Base-by-base conservation (phyloP, 37 sponge, comb jelly and placozoan genomes). In the Ephydatia muelleri region DNA sequence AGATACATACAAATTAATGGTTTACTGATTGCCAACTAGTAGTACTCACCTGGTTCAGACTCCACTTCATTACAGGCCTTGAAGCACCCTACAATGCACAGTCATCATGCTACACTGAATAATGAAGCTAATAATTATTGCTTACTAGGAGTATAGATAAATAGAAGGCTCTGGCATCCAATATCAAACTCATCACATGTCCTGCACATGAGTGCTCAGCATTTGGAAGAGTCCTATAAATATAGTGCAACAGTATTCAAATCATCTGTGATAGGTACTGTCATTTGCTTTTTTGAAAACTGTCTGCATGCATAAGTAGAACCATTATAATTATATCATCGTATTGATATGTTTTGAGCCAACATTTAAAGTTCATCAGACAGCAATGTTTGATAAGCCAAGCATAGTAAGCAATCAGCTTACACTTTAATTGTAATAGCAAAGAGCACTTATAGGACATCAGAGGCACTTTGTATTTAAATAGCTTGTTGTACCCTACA, bases 191-290 rank as follows among this genome's bases (percentile, higher is more conserved):
- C 9, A 65, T 23, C n/a, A 73, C 64, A 76, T 92, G 90, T 4
- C 90, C 92, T 75, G 84, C 84, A 32, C 82, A 76, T 23, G 92
- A 92, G 68, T 96, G 97, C 78, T 96, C 97, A 69, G 94, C 94
- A 91, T 96, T 91, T 28, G 97, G 97, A 25, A 96, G 28, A 22
- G 84, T 87, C 82, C 94, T 94, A 65, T 21, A 72, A 21, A 74
- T n/a, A 36, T 25, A 33, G 1, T 67, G 49, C 5, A 2, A 57
- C 9, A 13, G 16, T 6, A 43, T 43, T 3, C 43, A 43, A 43
- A n/a, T n/a, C n/a, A n/a, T n/a, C 43, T 9, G 3, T 3, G 43
- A 43, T 3, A 43, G 43, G 3, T 43, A n/a, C n/a, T n/a, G n/a
- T n/a, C n/a, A n/a, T n/a, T n/a, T n/a, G n/a, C n/a, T n/a, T n/a